Evolutionary conservation across 2,113 vertebrate species (phyloP).

Genomic region (Scopus umbretta): DNA sequence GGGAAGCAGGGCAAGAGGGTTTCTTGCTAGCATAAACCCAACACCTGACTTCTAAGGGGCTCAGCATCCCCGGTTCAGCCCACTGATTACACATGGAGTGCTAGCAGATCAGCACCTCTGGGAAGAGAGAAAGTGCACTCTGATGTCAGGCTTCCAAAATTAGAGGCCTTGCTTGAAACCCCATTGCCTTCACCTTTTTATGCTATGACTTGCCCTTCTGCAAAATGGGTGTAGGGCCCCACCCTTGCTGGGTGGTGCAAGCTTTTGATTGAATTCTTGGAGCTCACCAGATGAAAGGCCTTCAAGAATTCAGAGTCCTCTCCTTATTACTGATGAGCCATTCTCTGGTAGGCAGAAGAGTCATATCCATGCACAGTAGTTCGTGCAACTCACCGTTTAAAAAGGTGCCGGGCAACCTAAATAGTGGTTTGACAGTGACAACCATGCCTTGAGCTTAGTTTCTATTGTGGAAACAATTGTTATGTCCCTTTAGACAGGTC

Average conservation of each 20-base stretch:
- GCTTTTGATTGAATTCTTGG: background rate
- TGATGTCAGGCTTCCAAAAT: slow-evolving; percentile 2
- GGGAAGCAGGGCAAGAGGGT: background rate
- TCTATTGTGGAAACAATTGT: background rate
- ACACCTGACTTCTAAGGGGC: background rate
- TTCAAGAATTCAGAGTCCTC: background rate
- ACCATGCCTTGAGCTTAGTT: background rate
- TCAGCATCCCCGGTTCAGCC: background rate
- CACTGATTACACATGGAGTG: background rate
- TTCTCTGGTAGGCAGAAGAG: background rate
- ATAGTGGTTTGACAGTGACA: background rate
- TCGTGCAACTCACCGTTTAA: background rate
- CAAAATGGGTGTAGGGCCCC: background rate
- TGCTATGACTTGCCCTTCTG: background rate
- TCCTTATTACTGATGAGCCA: background rate
- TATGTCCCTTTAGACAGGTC: background rate
- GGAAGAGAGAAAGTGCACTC: background rate
- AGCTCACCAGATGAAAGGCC: slow-evolving; percentile 40
- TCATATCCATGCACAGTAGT: background rate
- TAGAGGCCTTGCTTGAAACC: background rate
- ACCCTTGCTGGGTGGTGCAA: slow-evolving; percentile 10
- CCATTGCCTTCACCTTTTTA: background rate
- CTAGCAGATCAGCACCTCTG: background rate
- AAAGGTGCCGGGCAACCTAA: background rate
- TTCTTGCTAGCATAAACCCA: background rate